Conservation (phyloP, 1,140 invertebrate genomes). For the Stenopsyche tienmushanensis region DNA sequence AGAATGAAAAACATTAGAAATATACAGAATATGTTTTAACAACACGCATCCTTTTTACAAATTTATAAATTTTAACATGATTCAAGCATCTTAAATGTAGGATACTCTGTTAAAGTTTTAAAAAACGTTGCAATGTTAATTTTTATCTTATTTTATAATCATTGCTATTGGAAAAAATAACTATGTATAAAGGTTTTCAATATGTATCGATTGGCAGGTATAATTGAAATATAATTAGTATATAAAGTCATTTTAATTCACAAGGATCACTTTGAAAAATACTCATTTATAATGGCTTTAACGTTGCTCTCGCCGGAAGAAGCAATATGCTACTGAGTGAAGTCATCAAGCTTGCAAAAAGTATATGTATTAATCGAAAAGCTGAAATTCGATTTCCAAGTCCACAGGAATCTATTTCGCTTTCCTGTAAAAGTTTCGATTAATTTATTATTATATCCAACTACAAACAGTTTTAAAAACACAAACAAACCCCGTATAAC, state of each 20-base stretch:
- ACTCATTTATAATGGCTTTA: neutral
- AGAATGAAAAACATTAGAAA: too few species aligned
- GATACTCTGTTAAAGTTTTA: too few species aligned
- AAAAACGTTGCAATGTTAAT: too few species aligned
- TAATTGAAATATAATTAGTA: neutral
- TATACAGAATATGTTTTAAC: too few species aligned
- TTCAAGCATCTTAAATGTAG: too few species aligned
- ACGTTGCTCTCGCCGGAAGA: neutral
- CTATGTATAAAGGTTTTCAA: too few species aligned
- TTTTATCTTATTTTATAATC: too few species aligned
- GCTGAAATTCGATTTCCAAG: slow-evolving; percentile 41
- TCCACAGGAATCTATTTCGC: slow-evolving; percentile 57
- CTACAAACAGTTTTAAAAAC: neutral
- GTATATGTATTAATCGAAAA: slow-evolving; percentile 7
- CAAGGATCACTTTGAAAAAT: neutral
- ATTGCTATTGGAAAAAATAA: too few species aligned
- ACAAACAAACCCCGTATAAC: too few species aligned
- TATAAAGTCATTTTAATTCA: slow-evolving; percentile 1
- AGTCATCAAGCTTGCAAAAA: slow-evolving; percentile 10
- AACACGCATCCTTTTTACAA: too few species aligned
- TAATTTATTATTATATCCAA: neutral
- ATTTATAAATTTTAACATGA: too few species aligned
- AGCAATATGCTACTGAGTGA: slow-evolving; percentile 7
- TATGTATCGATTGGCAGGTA: slow-evolving; percentile 1
- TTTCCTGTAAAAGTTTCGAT: slow-evolving; percentile 49